A percentile compares a stretch with the other conserved stretches of the same genome.
Evolutionary conservation across 2,113 vertebrate genomes (phyloP).

Genomic region (Rhynchomys soricoides): DNA sequence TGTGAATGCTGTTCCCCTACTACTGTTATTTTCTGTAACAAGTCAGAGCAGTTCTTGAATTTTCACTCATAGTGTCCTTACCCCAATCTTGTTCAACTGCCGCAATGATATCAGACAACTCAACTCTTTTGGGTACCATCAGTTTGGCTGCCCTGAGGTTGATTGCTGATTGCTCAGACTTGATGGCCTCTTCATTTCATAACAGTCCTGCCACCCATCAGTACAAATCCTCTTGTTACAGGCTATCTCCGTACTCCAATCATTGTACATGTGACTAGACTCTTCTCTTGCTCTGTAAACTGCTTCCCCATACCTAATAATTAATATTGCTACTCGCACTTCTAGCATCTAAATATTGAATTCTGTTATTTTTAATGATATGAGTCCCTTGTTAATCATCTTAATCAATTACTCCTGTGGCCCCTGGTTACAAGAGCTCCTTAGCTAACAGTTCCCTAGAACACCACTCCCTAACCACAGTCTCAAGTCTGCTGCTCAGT

Average conservation of each 20-base stretch:
- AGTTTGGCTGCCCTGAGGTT: background rate
- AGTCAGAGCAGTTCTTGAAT: background rate
- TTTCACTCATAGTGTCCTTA: background rate
- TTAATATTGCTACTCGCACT: conserved; percentile 54
- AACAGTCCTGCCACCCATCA: background rate
- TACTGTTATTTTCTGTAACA: background rate
- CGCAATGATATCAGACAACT: background rate
- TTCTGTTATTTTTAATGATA: conserved; percentile 72
- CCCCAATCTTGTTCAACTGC: background rate
- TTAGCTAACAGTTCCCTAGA: conserved; percentile 14
- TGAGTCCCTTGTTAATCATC: conserved; percentile 60
- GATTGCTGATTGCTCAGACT: background rate
- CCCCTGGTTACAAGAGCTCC: conserved; percentile 27
- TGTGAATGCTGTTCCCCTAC: background rate
- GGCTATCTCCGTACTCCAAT: background rate
- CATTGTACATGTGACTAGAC: background rate
- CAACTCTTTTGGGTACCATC: background rate
- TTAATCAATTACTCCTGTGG: conserved; percentile 48
- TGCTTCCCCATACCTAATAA: conserved; percentile 40
- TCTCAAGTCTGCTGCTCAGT: background rate
- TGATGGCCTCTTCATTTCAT: background rate
- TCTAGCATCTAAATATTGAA: conserved; percentile 52
- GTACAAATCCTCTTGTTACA: background rate
- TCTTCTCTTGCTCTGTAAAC: background rate
- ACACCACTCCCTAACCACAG: background rate